Conservation (phyloP, 2,888 invertebrate genomes). For the Polymixis lichenea region DNA sequence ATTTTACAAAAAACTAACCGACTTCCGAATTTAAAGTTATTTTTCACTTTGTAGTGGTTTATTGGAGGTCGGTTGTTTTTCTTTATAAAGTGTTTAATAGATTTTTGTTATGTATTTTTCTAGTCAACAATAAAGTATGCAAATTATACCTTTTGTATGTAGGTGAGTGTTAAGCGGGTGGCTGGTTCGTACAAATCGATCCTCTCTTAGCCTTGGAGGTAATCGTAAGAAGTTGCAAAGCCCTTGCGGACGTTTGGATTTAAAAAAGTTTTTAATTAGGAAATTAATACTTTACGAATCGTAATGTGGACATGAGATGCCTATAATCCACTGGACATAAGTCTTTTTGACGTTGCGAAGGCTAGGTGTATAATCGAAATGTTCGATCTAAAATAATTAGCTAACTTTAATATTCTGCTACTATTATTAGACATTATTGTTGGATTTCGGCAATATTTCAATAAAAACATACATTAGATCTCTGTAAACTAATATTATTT, state of each 20-base stretch:
- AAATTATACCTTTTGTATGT: not conserved
- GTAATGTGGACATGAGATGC: not conserved
- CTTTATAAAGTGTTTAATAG: not conserved
- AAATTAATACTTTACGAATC: not conserved
- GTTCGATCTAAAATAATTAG: not conserved
- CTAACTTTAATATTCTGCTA: not conserved
- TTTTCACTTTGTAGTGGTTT: too few species aligned
- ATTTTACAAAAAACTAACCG: too few species aligned
- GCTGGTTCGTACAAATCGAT: not conserved
- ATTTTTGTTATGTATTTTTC: not conserved
- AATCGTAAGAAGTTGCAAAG: not conserved
- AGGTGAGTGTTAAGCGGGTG: not conserved
- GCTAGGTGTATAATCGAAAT: not conserved
- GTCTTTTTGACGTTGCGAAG: not conserved
- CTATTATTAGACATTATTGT: too few species aligned
- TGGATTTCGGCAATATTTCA: too few species aligned
- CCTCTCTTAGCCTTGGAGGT: not conserved
- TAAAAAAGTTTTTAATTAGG: not conserved
- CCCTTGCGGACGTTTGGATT: not conserved
- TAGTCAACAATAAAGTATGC: not conserved
- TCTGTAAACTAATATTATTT: too few species aligned
- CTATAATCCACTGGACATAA: not conserved
- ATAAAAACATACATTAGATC: too few species aligned
- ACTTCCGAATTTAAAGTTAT: too few species aligned
- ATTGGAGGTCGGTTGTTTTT: too few species aligned